Evolutionary conservation across 1,140 invertebrate species (phyloP).

Genomic region (Anadara kagoshimensis): DNA sequence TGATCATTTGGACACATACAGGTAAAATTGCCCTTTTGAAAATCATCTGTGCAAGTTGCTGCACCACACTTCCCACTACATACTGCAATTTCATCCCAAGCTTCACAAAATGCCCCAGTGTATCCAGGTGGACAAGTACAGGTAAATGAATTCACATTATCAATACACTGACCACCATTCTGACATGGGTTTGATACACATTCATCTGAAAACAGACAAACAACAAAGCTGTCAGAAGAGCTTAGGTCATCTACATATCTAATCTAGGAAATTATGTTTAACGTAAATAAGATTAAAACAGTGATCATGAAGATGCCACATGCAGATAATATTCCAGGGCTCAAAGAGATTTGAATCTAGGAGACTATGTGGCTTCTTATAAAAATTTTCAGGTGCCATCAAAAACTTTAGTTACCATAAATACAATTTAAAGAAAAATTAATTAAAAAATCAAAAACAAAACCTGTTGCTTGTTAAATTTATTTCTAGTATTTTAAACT

Average conservation of each 20-base stretch:
- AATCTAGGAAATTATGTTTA: neutral
- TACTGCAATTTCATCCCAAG: neutral
- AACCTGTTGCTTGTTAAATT: too few relatives aligned
- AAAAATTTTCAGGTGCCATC: too few relatives aligned
- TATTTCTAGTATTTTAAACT: too few relatives aligned
- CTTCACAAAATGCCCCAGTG: slow-evolving; percentile 10
- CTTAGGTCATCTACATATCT: neutral
- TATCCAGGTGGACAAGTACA: slow-evolving; percentile 53
- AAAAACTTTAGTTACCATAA: too few relatives aligned
- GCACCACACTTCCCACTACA: slow-evolving; percentile 6
- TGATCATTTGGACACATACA: slow-evolving; percentile 20
- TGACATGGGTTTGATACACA: slow-evolving; percentile 77
- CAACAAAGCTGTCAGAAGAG: neutral
- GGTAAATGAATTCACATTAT: slow-evolving; percentile 45
- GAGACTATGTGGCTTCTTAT: too few relatives aligned
- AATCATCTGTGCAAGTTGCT: neutral
- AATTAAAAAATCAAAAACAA: too few relatives aligned
- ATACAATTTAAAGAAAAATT: too few relatives aligned
- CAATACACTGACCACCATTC: slow-evolving; percentile 55
- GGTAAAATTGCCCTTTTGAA: neutral
- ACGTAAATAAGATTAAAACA: neutral
- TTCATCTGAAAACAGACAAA: slow-evolving; percentile 79
- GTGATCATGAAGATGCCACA: too few relatives aligned
- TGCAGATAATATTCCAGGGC: too few relatives aligned
- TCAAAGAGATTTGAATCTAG: too few relatives aligned